A percentile compares a stretch with the other conserved stretches of the same genome.
Conservation (phyloP, 2,797 vertebrate genomes). For the Tinamus major region DNA sequence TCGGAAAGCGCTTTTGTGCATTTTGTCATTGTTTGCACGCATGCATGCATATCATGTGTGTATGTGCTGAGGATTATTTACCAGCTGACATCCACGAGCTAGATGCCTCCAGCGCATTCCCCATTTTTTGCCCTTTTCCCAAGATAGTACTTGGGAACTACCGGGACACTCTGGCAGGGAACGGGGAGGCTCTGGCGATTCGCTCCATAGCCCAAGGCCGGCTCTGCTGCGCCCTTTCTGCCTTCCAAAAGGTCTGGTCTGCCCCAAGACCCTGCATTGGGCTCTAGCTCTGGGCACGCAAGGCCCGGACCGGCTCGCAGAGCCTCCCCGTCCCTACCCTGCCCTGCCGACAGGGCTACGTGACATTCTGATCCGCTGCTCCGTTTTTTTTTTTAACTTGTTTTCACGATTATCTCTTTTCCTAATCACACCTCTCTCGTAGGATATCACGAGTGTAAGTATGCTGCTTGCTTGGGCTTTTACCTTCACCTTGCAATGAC, state of each 20-base stretch:
- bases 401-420: slow-evolving; percentile 69
- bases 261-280: neutral
- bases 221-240: neutral
- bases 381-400: neutral
- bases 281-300: rapidly evolving
- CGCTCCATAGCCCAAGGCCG: rapidly evolving
- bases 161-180: neutral
- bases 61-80: rapidly evolving
- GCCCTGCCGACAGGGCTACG: neutral
- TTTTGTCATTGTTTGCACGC: rapidly evolving
- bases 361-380: neutral
- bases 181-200: neutral
- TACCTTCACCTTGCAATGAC: slow-evolving; percentile 57
- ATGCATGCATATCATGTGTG: rapidly evolving
- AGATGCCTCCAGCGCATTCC: neutral
- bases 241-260: neutral
- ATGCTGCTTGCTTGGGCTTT: slow-evolving; percentile 69
- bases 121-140: neutral
- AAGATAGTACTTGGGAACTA: neutral
- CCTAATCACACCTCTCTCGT: slow-evolving; percentile 66
- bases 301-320: neutral
- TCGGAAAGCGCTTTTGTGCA: rapidly evolving
- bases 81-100: rapidly evolving
- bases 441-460: slow-evolving; percentile 87
- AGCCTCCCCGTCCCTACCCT: neutral